Evolutionary conservation across 2,113 vertebrate genomes (phyloP).

Genomic region (Stictonetta naevosa): DNA sequence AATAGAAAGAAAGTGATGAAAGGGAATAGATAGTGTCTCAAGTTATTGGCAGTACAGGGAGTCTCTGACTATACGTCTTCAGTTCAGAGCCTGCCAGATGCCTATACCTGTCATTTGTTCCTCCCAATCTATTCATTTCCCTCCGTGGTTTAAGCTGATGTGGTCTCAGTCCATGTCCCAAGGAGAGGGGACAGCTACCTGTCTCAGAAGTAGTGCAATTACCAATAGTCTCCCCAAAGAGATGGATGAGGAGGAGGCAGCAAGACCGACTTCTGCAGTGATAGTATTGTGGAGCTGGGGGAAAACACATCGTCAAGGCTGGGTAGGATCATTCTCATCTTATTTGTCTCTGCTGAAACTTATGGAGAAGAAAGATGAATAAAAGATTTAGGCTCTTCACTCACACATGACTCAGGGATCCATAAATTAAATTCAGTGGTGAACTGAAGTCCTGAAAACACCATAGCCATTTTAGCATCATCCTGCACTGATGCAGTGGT

Average conservation of each 20-base stretch:
- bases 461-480: background rate
- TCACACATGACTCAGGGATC: background rate
- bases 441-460: background rate
- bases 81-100: background rate
- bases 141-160: background rate
- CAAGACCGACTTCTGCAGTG: background rate
- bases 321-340: background rate
- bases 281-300: background rate
- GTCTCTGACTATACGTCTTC: background rate
- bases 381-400: background rate
- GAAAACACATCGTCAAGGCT: background rate
- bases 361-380: background rate
- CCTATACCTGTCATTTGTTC: background rate
- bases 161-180: background rate
- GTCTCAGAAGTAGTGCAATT: background rate
- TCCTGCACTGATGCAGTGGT: background rate
- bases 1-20: conserved; percentile 58
- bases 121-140: background rate
- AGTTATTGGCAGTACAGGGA: background rate
- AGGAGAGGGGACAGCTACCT: background rate
- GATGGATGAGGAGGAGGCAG: background rate
- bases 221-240: background rate
- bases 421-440: background rate
- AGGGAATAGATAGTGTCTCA: conserved; percentile 30
- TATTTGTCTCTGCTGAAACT: background rate